A percentile compares a stretch with the other conserved stretches of the same genome.
Conservation (phyloP, 2,113 vertebrate species). For the Malurus elegans region DNA sequence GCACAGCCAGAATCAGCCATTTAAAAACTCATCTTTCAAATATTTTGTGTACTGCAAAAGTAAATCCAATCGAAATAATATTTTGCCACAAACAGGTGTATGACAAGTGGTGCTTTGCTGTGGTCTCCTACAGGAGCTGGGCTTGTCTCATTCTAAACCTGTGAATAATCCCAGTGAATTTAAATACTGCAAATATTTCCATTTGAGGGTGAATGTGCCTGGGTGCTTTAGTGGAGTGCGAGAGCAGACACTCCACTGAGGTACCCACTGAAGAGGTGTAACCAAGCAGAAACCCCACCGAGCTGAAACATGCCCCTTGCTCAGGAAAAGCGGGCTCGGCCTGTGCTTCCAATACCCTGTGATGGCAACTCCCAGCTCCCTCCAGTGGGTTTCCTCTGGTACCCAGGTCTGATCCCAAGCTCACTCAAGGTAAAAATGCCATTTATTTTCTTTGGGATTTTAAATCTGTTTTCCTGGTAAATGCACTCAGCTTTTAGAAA, state of each 20-base stretch:
- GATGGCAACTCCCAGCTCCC: not conserved
- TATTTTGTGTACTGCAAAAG: not conserved
- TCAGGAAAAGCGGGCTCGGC: not conserved
- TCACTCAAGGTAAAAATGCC: not conserved
- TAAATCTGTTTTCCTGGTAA: not conserved
- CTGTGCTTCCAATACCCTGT: not conserved
- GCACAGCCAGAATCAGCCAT: not conserved
- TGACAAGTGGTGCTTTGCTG: rapidly evolving
- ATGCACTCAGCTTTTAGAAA: not conserved
- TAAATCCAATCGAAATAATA: not conserved
- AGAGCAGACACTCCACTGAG: not conserved
- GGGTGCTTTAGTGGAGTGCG: not conserved
- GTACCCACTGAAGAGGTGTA: not conserved
- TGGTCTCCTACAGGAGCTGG: not conserved
- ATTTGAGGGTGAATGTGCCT: not conserved
- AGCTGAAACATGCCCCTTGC: not conserved
- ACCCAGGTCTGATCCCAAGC: not conserved
- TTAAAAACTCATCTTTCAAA: not conserved
- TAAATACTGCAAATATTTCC: not conserved
- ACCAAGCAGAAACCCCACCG: not conserved
- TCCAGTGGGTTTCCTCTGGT: not conserved
- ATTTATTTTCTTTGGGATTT: not conserved
- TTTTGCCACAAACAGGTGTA: not conserved
- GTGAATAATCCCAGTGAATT: not conserved
- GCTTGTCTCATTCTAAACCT: not conserved